Evolutionary conservation across 2,113 vertebrate species (phyloP).

Genomic region (Sakesphorus luctuosus): DNA sequence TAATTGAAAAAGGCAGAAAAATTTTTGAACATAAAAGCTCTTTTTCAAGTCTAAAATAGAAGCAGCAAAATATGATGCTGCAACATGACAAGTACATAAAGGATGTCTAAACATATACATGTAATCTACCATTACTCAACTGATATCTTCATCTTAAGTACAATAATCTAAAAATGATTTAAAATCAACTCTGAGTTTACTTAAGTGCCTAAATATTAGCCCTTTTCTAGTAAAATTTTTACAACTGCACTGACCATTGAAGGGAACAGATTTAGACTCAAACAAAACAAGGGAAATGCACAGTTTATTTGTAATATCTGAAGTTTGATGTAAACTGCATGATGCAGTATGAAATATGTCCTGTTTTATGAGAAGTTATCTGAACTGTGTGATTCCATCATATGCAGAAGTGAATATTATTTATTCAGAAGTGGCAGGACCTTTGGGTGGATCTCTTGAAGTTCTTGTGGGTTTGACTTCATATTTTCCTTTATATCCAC

Average conservation of each 20-base stretch:
- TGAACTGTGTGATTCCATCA: constrained; percentile 56
- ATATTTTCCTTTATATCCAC: constrained; percentile 69
- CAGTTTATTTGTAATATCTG: not conserved
- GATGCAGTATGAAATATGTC: not conserved
- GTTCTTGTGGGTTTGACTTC: constrained; percentile 76
- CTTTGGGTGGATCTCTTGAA: constrained; percentile 74
- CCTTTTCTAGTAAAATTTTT: not conserved
- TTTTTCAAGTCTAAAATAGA: not conserved
- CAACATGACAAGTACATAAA: not conserved
- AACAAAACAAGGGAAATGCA: not conserved
- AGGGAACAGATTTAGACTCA: not conserved
- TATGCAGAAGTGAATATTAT: constrained; percentile 20
- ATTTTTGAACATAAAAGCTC: not conserved
- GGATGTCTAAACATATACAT: not conserved
- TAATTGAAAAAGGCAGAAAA: not conserved
- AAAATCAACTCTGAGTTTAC: not conserved
- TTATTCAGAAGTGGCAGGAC: constrained; percentile 71
- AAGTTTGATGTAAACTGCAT: not conserved
- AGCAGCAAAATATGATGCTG: not conserved
- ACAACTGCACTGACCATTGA: not conserved
- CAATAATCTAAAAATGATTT: not conserved
- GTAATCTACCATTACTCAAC: not conserved
- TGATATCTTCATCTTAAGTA: not conserved
- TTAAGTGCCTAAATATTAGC: not conserved
- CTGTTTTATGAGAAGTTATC: not conserved